Base-by-base conservation (phyloP, 2,888 invertebrate genomes). In the Drosophila anceps region DNA sequence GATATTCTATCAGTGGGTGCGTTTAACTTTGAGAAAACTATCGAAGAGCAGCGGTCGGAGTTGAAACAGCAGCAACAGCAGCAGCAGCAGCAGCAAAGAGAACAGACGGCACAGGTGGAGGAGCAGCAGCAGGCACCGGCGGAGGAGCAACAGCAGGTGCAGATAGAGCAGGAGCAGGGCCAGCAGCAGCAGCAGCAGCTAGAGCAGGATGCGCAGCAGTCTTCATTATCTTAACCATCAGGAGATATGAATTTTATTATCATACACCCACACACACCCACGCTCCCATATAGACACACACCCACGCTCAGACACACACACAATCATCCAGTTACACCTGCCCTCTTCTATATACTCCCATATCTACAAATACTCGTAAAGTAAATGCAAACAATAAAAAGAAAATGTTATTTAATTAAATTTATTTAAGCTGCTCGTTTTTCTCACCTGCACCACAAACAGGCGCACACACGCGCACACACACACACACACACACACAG, bases 1-100 rank as follows among this genome's bases (percentile, higher is more conserved):
- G 90, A 92, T 64, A 82, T 92, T 69, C 87, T 92, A 50, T 92
- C 92, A 57, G 83, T 92, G 61, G 91, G 92, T 68, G 91, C 92
- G 44, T 82, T 82, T 69, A 92, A 91, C 79, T 92, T 92, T 69
- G 91, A 91, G 75, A 87, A 82, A 64, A 65, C 78, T 72, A 66
- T 82, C 67, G 76, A 78, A 63, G 66, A 78, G 65, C 71, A 76
- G 71, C 84, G 78, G 15, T 29, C 66, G 33, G 73, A 72, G 48
- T 39, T 68, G n/a, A 72, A 71, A 24, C 64, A 82, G n/a, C 65
- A 69, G 35, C 51, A 65, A 61, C 35, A 62, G 15, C 37, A 50
- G 35, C 43, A 50, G 43, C 58, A 73, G 35, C 13, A 50, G 53
- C 58, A 69, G 27, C n/a, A 73, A 43, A 41, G 58, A 29, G 20